Evolutionary conservation across 2,888 invertebrate species (phyloP).

Genomic region (Cecidostiba fungosa): DNA sequence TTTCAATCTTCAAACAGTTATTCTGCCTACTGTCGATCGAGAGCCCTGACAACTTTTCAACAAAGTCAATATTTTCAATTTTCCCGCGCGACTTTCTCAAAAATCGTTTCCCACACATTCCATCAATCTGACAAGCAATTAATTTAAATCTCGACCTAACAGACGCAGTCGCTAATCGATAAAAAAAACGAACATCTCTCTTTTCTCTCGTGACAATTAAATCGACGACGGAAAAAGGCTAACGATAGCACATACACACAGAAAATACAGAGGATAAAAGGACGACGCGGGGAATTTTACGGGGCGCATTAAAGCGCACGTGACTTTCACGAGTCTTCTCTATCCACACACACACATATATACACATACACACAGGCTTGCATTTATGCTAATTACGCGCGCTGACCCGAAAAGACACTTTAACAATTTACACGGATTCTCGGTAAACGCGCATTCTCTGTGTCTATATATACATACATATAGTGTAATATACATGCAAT

Average conservation of each 20-base stretch:
- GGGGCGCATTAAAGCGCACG: slow-evolving; percentile 51
- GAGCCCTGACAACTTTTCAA: neutral
- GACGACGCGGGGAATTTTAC: slow-evolving; percentile 28
- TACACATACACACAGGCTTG: too few relatives aligned
- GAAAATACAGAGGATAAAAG: slow-evolving; percentile 9
- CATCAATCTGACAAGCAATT: too few relatives aligned
- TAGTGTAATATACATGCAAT: too few relatives aligned
- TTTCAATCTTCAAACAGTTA: too few relatives aligned
- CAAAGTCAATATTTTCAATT: neutral
- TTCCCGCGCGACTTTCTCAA: neutral
- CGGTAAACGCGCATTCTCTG: neutral
- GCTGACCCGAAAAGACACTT: slow-evolving; percentile 57
- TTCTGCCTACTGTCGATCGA: neutral
- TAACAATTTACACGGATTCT: slow-evolving; percentile 48
- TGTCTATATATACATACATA: neutral
- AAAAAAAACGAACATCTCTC: too few relatives aligned
- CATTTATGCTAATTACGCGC: slow-evolving; percentile 56
- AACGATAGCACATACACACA: neutral
- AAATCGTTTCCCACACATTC: neutral
- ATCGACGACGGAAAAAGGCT: neutral
- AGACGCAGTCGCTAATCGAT: too few relatives aligned
- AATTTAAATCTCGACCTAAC: too few relatives aligned
- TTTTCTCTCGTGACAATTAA: slow-evolving; percentile 1
- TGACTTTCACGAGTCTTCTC: slow-evolving; percentile 53
- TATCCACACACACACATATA: too few relatives aligned